These are phyloP conservation scores for Drosophila birchii DNA, from an alignment of 2,888 invertebrate genomes.

Conservation along the genomic window DNA sequence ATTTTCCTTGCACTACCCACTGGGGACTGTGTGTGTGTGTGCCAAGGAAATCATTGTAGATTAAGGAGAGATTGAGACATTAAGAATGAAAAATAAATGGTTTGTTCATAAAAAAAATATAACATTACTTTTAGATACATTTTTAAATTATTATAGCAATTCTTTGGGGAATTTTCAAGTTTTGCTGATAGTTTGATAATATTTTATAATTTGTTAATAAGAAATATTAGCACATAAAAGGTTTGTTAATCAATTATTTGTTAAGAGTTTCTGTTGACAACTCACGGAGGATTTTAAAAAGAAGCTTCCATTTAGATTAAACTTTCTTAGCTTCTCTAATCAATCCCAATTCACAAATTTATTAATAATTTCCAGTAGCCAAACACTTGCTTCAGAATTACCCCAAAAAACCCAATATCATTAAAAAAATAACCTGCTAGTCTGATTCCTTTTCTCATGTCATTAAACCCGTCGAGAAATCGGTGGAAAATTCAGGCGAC, in stretches of 20 bases:
- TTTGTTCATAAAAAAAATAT: neutral
- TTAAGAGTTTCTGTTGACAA: too few relatives aligned
- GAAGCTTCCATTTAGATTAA: too few relatives aligned
- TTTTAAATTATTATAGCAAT: neutral
- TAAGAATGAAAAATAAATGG: neutral
- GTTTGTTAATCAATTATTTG: too few relatives aligned
- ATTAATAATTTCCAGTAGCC: neutral
- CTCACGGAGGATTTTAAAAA: too few relatives aligned
- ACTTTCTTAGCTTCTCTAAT: too few relatives aligned
- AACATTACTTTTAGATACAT: neutral
- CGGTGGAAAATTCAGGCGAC: constrained; percentile 28
- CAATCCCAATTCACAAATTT: too few relatives aligned
- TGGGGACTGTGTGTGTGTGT: constrained; percentile 14
- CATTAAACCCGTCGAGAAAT: constrained; percentile 51
- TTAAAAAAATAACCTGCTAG: neutral
- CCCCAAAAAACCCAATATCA: neutral
- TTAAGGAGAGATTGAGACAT: constrained; percentile 24
- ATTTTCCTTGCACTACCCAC: constrained; percentile 38
- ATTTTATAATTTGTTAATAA: too few relatives aligned
- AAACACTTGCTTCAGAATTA: neutral
- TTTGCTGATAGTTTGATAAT: too few relatives aligned
- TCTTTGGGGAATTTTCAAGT: neutral
- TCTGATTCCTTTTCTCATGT: constrained; percentile 35
- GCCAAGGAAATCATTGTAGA: constrained; percentile 30
- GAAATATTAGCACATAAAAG: too few relatives aligned